Percentiles rank a stretch among this genome's conserved stretches.
Evolutionary conservation across 2,888 invertebrate species (phyloP).

Genomic region (Rhingia campestris): DNA sequence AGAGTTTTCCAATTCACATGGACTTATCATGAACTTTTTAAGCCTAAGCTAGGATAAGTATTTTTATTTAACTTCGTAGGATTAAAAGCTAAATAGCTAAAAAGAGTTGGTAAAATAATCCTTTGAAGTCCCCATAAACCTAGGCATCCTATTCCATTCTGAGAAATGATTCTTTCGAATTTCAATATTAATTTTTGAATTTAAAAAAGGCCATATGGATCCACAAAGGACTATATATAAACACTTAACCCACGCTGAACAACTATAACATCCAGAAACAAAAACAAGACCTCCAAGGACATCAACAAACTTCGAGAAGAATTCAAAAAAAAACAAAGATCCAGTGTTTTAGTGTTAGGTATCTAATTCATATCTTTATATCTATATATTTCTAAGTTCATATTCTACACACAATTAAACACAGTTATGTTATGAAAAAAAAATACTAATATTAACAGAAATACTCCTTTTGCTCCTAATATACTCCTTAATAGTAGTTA

Average conservation of each 20-base stretch:
- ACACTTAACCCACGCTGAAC: background rate
- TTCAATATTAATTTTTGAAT: too few relatives aligned
- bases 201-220: too few relatives aligned
- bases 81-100: too few relatives aligned
- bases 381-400: slow-evolving; percentile 19
- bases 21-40: too few relatives aligned
- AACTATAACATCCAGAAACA: background rate
- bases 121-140: too few relatives aligned
- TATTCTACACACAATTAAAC: slow-evolving; percentile 31
- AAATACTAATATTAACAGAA: background rate
- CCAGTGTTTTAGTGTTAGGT: slow-evolving; percentile 5
- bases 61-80: too few relatives aligned
- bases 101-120: too few relatives aligned
- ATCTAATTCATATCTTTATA: slow-evolving; percentile 7
- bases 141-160: too few relatives aligned
- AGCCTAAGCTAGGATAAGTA: too few relatives aligned
- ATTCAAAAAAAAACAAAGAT: slow-evolving; percentile 17
- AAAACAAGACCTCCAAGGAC: background rate
- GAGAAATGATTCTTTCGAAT: too few relatives aligned
- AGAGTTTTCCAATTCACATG: too few relatives aligned
- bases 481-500: slow-evolving; percentile 67
- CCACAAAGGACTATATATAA: too few relatives aligned
- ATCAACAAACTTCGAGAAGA: background rate
- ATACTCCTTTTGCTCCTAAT: background rate
- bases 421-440: background rate